These are phyloP conservation scores for Coleophora deauratella DNA, from an alignment of 2,888 invertebrate species.

Conservation along the genomic window DNA sequence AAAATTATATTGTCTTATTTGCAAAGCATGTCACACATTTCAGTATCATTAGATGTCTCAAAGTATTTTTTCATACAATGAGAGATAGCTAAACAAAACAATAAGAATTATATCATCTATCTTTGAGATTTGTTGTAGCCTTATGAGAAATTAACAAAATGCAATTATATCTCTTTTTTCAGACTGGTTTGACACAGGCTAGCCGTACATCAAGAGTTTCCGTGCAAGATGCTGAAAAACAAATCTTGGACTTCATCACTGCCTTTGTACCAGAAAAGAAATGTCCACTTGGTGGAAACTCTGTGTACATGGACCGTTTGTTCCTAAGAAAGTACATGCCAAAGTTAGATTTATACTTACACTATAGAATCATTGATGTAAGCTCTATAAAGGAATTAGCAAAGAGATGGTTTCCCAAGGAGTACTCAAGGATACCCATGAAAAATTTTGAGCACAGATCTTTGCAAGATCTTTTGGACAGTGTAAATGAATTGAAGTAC, in stretches of 20 bases:
- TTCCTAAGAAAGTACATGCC: constrained; percentile 92
- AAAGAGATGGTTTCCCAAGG: constrained; percentile 82
- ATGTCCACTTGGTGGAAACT: constrained; percentile 91
- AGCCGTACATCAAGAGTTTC: constrained; percentile 80
- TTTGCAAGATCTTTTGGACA: constrained; percentile 89
- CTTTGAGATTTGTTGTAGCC: no score
- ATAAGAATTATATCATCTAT: no score
- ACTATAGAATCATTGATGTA: constrained; percentile 95
- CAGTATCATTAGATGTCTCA: no score
- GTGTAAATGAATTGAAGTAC: constrained; percentile 86
- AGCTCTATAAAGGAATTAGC: constrained; percentile 90
- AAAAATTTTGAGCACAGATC: constrained; percentile 83
- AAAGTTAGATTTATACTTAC: constrained; percentile 81
- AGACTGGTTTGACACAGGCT: constrained; percentile 87
- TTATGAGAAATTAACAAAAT: no score
- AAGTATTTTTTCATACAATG: no score
- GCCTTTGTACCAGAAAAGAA: constrained; percentile 68
- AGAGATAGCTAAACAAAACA: no score
- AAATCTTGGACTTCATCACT: constrained; percentile 81
- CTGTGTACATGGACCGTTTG: constrained; percentile 87
- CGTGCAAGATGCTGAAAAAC: constrained; percentile 79
- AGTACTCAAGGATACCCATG: constrained; percentile 70
- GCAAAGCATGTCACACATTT: no score
- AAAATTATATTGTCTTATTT: no score
- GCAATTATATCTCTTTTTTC: constrained; percentile 11